Conservation (phyloP, 2,888 invertebrate species). For the Hypselothyrea guttata region DNA sequence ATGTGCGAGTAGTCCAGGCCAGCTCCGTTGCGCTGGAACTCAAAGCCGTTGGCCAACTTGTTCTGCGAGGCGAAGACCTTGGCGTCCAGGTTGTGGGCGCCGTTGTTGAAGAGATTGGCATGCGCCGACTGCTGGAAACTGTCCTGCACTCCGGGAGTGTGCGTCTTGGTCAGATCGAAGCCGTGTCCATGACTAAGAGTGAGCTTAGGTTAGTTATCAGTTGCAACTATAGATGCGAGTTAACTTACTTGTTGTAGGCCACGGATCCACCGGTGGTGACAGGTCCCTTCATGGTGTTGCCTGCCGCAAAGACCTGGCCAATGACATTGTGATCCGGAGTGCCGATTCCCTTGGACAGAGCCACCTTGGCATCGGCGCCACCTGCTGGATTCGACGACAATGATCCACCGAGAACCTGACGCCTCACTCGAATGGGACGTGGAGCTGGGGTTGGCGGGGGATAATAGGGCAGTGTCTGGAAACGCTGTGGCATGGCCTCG, state of each 20-base stretch:
- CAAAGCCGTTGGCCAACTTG: slow-evolving; percentile 74
- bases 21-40: slow-evolving; percentile 76
- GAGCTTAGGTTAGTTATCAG: not conserved
- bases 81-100: slow-evolving; percentile 67
- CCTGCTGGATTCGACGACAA: slow-evolving; percentile 70
- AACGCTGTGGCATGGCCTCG: slow-evolving; percentile 51
- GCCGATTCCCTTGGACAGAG: slow-evolving; percentile 68
- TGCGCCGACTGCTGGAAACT: slow-evolving; percentile 58
- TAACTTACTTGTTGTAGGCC: slow-evolving; percentile 58
- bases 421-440: slow-evolving; percentile 45
- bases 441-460: slow-evolving; percentile 33
- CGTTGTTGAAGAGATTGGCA: slow-evolving; percentile 73
- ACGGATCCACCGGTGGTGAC: slow-evolving; percentile 61
- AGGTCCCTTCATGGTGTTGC: slow-evolving; percentile 58
- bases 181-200: slow-evolving; percentile 60
- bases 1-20: slow-evolving; percentile 72
- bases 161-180: slow-evolving; percentile 55
- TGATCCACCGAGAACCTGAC: slow-evolving; percentile 67
- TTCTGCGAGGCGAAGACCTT: slow-evolving; percentile 77
- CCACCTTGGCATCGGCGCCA: slow-evolving; percentile 66
- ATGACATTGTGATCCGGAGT: slow-evolving; percentile 73
- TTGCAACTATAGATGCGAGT: not conserved
- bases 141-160: slow-evolving; percentile 64
- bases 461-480: slow-evolving; percentile 51
- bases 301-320: slow-evolving; percentile 64